phyloP scores from a whole-genome alignment of 2,888 invertebrate species.

The Micoletzkya japonica region DNA sequence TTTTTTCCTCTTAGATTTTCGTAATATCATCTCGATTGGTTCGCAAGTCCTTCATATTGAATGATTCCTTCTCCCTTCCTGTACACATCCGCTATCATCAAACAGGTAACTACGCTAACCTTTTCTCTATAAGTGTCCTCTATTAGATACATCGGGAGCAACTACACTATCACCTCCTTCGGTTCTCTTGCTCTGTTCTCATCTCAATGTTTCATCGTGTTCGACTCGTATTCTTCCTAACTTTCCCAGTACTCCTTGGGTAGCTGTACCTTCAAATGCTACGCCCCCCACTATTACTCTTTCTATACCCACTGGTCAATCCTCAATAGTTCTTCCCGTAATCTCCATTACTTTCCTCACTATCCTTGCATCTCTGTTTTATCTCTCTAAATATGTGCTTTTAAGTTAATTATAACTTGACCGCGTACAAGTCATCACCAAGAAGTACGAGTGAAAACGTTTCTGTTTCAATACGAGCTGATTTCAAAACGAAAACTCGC shows the following conservation, averaged over 20 bases:
- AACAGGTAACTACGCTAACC: neutral
- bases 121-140: neutral
- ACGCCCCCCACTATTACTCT: constrained; percentile 14
- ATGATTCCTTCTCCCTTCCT: constrained; percentile 14
- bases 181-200: too few species aligned
- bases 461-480: too few species aligned
- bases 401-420: too few species aligned
- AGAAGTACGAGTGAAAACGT: too few species aligned
- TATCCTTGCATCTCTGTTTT: constrained; percentile 10
- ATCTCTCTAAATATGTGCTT: neutral
- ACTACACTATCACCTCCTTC: constrained; percentile 15
- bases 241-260: neutral
- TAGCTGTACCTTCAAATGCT: constrained; percentile 4
- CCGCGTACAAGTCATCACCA: too few species aligned
- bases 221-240: constrained; percentile 8
- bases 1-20: constrained; percentile 6
- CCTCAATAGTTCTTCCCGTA: constrained; percentile 2
- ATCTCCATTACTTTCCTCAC: constrained; percentile 1
- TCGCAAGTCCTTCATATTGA: constrained; percentile 21
- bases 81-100: constrained; percentile 27
- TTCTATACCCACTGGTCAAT: constrained; percentile 21
- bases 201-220: too few species aligned
- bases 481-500: too few species aligned
- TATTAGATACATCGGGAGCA: neutral
- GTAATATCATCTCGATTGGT: constrained; percentile 2